Conservation (phyloP, 2,113 vertebrate species). For the Hypanus sabinus region DNA sequence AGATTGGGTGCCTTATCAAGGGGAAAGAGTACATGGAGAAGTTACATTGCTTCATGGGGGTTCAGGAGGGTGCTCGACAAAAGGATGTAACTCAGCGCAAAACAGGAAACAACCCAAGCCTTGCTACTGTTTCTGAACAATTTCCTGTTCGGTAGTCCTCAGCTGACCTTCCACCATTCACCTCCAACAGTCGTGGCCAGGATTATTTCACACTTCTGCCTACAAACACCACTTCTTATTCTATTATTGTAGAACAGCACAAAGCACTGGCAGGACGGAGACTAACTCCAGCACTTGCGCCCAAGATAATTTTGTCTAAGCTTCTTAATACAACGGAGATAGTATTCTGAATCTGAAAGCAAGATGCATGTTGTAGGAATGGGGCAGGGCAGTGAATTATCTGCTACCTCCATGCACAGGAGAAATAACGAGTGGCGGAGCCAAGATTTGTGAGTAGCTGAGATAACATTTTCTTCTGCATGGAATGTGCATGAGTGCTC, state of each 20-base stretch:
- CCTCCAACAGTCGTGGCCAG: neutral
- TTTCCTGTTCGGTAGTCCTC: neutral
- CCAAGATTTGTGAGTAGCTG: neutral
- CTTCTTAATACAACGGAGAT: slow-evolving; percentile 8
- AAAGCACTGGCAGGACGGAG: neutral
- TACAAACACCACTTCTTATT: neutral
- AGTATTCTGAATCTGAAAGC: slow-evolving; percentile 6
- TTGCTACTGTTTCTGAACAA: neutral
- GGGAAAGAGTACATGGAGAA: no score
- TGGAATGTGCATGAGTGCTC: slow-evolving; percentile 1
- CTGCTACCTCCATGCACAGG: neutral
- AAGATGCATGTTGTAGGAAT: neutral
- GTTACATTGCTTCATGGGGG: no score
- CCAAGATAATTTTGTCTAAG: slow-evolving; percentile 16
- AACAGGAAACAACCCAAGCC: neutral
- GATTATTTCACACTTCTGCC: neutral
- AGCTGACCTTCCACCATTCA: neutral
- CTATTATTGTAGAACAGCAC: neutral
- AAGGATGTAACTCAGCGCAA: neutral
- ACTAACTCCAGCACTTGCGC: neutral
- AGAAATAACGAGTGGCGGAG: slow-evolving; percentile 22
- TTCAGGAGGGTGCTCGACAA: no score
- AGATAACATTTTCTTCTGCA: slow-evolving; percentile 2
- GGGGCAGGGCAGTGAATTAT: slow-evolving; percentile 24
- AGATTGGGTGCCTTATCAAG: no score